Evolutionary conservation across 2,888 invertebrate species (phyloP).

Genomic region (Carcina quercana): DNA sequence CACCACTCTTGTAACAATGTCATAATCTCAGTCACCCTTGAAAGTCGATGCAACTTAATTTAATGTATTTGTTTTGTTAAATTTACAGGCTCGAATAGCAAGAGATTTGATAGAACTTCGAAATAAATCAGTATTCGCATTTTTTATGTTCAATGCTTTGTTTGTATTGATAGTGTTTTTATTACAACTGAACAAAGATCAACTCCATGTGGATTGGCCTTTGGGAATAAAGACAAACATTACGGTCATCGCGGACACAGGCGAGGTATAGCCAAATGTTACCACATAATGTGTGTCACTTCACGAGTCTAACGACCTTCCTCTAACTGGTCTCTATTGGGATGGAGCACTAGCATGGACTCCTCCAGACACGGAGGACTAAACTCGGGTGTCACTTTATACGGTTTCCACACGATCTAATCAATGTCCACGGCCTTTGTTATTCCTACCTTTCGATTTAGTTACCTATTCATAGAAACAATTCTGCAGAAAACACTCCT

Average conservation of each 20-base stretch:
- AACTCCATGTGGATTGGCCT: slow-evolving; percentile 98
- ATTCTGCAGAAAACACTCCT: slow-evolving; percentile 11
- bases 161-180: slow-evolving; percentile 99
- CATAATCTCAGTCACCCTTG: slow-evolving; percentile 72
- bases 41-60: slow-evolving; percentile 58
- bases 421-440: slow-evolving; percentile 37
- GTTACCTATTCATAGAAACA: slow-evolving; percentile 9
- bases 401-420: slow-evolving; percentile 50
- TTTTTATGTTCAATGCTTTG: slow-evolving; percentile 99
- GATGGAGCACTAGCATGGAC: slow-evolving; percentile 70
- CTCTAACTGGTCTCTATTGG: slow-evolving; percentile 71
- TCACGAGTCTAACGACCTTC: slow-evolving; percentile 71
- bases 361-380: slow-evolving; percentile 52
- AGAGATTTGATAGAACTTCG: slow-evolving; percentile 94
- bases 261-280: slow-evolving; percentile 84
- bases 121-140: slow-evolving; percentile 97
- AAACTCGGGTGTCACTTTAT: slow-evolving; percentile 44
- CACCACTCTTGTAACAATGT: slow-evolving; percentile 13
- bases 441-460: slow-evolving; percentile 21
- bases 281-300: slow-evolving; percentile 59
- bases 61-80: slow-evolving; percentile 59
- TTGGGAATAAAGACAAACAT: slow-evolving; percentile 96
- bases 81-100: slow-evolving; percentile 89
- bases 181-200: slow-evolving; percentile 99
- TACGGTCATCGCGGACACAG: slow-evolving; percentile 93